Percentiles rank a stretch among this genome's conserved stretches.
Conservation (phyloP, 2,888 invertebrate species). For the Trissonchulus latispiculum region DNA sequence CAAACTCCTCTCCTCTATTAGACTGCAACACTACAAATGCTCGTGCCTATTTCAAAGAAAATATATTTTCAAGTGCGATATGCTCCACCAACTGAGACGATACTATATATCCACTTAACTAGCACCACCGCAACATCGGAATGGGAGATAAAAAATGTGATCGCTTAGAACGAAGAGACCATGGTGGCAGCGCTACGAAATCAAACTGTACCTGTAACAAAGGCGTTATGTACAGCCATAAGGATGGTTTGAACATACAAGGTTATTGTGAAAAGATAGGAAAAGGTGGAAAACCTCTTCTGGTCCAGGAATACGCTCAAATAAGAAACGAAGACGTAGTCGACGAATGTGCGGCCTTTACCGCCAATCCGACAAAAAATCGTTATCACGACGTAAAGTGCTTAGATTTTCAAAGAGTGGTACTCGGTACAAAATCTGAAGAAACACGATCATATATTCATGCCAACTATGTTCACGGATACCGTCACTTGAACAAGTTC, state of each 20-base stretch:
- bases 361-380: constrained; percentile 7
- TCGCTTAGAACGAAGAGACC: no score
- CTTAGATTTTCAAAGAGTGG: constrained; percentile 17
- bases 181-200: no score
- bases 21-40: no score
- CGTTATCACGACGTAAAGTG: constrained; percentile 19
- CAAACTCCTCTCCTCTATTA: no score
- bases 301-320: neutral
- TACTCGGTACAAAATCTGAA: neutral
- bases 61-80: no score
- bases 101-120: no score
- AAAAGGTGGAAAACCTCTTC: neutral
- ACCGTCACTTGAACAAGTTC: neutral
- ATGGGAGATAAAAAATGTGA: no score
- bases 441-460: constrained; percentile 5
- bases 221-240: neutral
- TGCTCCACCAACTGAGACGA: no score
- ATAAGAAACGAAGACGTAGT: neutral
- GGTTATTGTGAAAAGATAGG: neutral
- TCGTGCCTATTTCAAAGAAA: no score
- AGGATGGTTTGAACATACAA: neutral
- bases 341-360: neutral
- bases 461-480: constrained; percentile 13
- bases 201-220: neutral
- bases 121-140: no score